phyloP scores from a whole-genome alignment of 2,113 vertebrate genomes.

The Carassius carassius region DNA sequence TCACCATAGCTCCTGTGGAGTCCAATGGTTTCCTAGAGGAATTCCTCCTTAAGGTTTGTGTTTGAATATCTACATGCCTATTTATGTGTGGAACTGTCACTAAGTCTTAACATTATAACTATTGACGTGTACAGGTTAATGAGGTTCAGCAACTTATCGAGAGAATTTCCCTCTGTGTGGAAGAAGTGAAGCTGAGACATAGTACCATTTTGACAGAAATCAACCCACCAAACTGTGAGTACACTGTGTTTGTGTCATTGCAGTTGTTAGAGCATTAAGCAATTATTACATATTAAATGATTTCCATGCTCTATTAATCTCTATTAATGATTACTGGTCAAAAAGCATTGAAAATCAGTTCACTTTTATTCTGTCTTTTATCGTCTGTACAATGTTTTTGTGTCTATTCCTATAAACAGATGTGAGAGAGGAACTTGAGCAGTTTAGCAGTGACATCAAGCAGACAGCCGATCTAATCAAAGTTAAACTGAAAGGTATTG shows the following conservation, averaged over 20 bases:
- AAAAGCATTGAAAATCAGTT: background rate
- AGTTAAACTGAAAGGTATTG: conserved; percentile 73
- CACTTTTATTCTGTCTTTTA: background rate
- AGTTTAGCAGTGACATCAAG: conserved; percentile 85
- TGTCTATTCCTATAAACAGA: conserved; percentile 66
- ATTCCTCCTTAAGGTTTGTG: conserved; percentile 17
- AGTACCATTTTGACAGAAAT: conserved; percentile 28
- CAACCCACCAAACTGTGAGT: conserved; percentile 34
- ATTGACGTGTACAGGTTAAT: background rate
- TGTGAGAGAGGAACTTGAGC: conserved; percentile 84
- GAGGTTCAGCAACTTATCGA: conserved; percentile 28
- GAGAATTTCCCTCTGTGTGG: conserved; percentile 31
- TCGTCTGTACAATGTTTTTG: background rate
- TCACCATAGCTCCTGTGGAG: background rate
- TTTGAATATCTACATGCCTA: background rate
- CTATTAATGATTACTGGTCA: background rate
- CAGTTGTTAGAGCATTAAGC: background rate
- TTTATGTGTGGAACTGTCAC: background rate
- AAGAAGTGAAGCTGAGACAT: conserved; percentile 32
- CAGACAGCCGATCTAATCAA: conserved; percentile 77
- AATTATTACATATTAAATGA: background rate
- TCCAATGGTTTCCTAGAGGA: conserved; percentile 16
- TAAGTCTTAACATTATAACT: background rate
- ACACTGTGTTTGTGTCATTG: background rate
- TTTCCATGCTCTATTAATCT: background rate